Evolutionary conservation across 2,113 vertebrate species (phyloP).

Genomic region (Ahaetulla prasina): DNA sequence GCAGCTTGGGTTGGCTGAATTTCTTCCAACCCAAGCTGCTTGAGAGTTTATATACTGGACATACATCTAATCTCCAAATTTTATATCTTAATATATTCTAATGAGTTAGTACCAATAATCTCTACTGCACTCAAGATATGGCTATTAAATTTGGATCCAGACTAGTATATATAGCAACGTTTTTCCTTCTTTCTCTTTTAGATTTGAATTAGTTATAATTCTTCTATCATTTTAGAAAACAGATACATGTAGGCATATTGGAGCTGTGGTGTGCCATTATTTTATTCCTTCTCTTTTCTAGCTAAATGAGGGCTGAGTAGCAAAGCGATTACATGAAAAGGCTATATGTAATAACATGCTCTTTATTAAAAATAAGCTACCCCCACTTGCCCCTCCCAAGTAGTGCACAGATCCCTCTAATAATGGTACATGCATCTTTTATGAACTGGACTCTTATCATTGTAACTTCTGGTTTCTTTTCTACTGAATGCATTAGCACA

Average conservation of each 20-base stretch:
- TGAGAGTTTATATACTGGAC: neutral
- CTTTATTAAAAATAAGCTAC: constrained; percentile 45
- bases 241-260: neutral
- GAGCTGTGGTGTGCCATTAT: neutral
- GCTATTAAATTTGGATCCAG: neutral
- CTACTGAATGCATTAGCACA: constrained; percentile 61
- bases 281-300: constrained; percentile 21
- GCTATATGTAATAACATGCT: constrained; percentile 34
- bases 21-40: neutral
- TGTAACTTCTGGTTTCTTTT: constrained; percentile 54
- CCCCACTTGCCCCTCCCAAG: constrained; percentile 39
- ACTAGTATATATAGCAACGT: neutral
- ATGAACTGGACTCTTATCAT: constrained; percentile 57
- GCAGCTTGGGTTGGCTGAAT: neutral
- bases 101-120: neutral
- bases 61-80: neutral
- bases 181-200: neutral
- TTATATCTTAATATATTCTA: neutral
- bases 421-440: constrained; percentile 66
- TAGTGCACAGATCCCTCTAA: constrained; percentile 41
- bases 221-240: constrained; percentile 20
- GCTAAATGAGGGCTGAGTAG: constrained; percentile 3
- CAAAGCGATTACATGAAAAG: neutral
- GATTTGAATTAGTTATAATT: neutral
- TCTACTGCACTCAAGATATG: neutral